Percentiles rank a stretch among this genome's conserved stretches.
Conservation (phyloP, 2,113 vertebrate species). For the Brachyistius frenatus region DNA sequence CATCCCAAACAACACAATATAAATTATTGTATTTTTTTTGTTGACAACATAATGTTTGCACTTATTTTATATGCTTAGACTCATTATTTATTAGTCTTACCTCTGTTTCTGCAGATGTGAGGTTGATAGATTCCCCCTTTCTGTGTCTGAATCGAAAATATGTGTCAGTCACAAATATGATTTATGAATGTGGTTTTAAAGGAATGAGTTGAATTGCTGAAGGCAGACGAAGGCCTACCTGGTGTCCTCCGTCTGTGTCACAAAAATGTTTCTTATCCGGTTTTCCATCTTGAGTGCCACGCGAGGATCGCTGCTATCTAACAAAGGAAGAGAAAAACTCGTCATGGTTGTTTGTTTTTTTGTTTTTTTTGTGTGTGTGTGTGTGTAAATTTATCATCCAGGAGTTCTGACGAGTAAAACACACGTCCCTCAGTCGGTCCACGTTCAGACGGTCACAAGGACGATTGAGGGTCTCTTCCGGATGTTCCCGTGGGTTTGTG, state of each 20-base stretch:
- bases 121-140: conserved; percentile 72
- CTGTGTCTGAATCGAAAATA: conserved; percentile 48
- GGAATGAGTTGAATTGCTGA: not conserved
- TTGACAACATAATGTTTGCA: no score
- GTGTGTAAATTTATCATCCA: not conserved
- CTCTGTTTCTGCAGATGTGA: conserved; percentile 76
- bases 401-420: conserved; percentile 9
- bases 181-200: not conserved
- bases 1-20: not conserved
- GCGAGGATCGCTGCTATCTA: conserved; percentile 65
- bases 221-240: conserved; percentile 66
- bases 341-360: conserved; percentile 52
- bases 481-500: conserved; percentile 68
- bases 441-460: conserved; percentile 20
- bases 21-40: not conserved
- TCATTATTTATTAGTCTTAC: conserved; percentile 54
- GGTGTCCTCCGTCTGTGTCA: conserved; percentile 80
- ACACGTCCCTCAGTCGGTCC: conserved; percentile 38
- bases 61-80: no score
- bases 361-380: not conserved
- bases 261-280: conserved; percentile 80
- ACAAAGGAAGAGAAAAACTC: conserved; percentile 42
- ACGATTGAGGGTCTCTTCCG: conserved; percentile 46
- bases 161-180: not conserved
- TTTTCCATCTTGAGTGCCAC: conserved; percentile 77